Evolutionary conservation across 2,113 vertebrate genomes (phyloP), one percentile per base, ranked within the genome.

Genomic region (Mugil cephalus): DNA sequence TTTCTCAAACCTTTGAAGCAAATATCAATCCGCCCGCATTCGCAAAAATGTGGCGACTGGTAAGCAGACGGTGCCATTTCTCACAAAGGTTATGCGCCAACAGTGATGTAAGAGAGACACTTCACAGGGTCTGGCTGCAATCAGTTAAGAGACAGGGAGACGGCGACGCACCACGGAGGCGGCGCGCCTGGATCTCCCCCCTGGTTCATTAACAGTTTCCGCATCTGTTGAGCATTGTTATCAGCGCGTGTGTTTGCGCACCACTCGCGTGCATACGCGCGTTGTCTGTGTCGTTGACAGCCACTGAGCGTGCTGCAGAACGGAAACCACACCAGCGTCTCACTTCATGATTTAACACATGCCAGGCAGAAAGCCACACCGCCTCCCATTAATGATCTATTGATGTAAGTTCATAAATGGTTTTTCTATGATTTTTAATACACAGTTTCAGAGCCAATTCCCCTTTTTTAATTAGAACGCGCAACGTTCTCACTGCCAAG

Each of bases 141-240:
- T 21, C 64, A 59, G 51, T 30, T 30, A 43, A 8, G 43, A 74
- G 19, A 52, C 14, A 67, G 2, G 46, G 17, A 45, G 30, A 72
- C n/a, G n/a, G n/a, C n/a, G 15, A 75, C 38, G 47, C n/a, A 54
- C 21, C 48, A 54, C 36, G 38, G 64, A 36, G 52, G 45, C 67
- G 66, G 50, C 19, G 21, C 18, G 70, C 7, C 21, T 69, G 36
- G 67, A 63, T 71, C 62, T 71, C 62, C 48, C 62, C 48, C 10
- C 30, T 46, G 66, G 24, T 54, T 85, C 60, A 82, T 86, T 76
- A 82, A 70, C 72, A 82, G 75, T 30, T 59, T 10, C 30, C 80
- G 72, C 81, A 77, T 81, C 82, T 86, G 80, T 61, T 76, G 18
- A 69, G 74, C 51, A 45, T 45, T 50, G 45, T 66, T 56, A 63